A percentile compares a stretch with the other conserved stretches of the same genome.
phyloP scores from a whole-genome alignment of 2,888 invertebrate species.

The Hedya salicella region DNA sequence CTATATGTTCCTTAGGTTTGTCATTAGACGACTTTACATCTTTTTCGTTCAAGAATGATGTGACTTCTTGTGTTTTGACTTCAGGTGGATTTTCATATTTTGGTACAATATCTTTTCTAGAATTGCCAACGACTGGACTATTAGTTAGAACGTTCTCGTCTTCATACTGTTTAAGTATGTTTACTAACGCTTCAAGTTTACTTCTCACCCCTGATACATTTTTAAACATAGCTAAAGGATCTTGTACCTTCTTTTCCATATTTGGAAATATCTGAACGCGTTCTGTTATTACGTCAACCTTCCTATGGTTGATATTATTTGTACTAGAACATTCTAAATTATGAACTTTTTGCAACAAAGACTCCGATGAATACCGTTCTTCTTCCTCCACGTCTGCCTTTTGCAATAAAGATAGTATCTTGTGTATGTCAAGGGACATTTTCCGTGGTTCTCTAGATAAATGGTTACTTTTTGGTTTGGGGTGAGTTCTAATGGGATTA shows the following conservation, averaged over 20 bases:
- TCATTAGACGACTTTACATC: conserved; percentile 48
- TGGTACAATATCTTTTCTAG: conserved; percentile 51
- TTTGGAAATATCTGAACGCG: conserved; percentile 8
- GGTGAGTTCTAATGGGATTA: neutral
- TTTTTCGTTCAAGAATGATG: conserved; percentile 63
- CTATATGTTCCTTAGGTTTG: conserved; percentile 37
- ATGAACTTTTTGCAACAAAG: conserved; percentile 68
- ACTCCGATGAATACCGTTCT: conserved; percentile 64
- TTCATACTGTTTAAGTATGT: conserved; percentile 48
- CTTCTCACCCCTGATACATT: conserved; percentile 3
- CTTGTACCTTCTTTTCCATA: neutral
- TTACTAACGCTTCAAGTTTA: conserved; percentile 15
- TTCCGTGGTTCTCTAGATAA: conserved; percentile 20
- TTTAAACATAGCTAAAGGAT: conserved; percentile 14
- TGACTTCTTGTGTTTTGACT: conserved; percentile 66
- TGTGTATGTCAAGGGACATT: conserved; percentile 8
- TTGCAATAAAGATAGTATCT: conserved; percentile 12
- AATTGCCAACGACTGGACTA: conserved; percentile 46
- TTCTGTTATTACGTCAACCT: neutral
- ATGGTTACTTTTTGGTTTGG: neutral
- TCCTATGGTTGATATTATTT: neutral
- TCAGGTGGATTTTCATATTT: conserved; percentile 69
- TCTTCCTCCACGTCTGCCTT: conserved; percentile 15
- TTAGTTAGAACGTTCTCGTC: conserved; percentile 37
- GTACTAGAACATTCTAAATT: conserved; percentile 65